These are phyloP conservation scores for Pristionchus mayeri DNA, from an alignment of 2,888 invertebrate genomes.

Conservation along the genomic window DNA sequence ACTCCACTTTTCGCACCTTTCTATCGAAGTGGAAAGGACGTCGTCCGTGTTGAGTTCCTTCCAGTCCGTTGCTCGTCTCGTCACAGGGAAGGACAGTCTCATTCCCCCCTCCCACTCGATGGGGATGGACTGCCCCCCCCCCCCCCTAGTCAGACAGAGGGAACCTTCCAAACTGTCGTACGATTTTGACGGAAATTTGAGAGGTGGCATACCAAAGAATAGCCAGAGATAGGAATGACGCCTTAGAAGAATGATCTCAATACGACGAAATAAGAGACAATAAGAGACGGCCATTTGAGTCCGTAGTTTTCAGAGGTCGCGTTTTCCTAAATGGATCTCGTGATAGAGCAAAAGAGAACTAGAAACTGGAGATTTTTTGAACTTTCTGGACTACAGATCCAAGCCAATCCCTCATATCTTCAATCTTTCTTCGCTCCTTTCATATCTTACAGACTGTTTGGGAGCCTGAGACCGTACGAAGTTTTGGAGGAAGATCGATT, in stretches of 20 bases:
- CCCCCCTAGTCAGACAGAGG: too few relatives aligned
- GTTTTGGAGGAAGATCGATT: too few relatives aligned
- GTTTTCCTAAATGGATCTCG: not conserved
- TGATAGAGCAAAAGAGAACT: not conserved
- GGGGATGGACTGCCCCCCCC: too few relatives aligned
- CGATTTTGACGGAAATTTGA: too few relatives aligned
- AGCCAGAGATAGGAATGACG: not conserved
- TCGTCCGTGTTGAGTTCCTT: too few relatives aligned
- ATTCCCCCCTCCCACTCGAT: too few relatives aligned
- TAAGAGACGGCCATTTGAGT: not conserved
- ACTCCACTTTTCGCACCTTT: not conserved
- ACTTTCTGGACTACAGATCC: not conserved
- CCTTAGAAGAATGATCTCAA: not conserved
- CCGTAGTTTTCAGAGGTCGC: slow-evolving; percentile 3
- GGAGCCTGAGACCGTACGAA: too few relatives aligned
- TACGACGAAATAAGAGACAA: not conserved
- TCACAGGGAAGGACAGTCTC: too few relatives aligned
- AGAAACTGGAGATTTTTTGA: not conserved
- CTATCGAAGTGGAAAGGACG: not conserved
- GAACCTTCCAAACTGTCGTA: too few relatives aligned
- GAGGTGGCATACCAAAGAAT: too few relatives aligned
- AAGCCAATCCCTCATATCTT: not conserved
- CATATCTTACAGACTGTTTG: too few relatives aligned
- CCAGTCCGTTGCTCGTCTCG: not conserved
- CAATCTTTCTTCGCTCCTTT: too few relatives aligned